phyloP scores from a whole-genome alignment of 2,797 vertebrate species.

The Danio choprae region DNA sequence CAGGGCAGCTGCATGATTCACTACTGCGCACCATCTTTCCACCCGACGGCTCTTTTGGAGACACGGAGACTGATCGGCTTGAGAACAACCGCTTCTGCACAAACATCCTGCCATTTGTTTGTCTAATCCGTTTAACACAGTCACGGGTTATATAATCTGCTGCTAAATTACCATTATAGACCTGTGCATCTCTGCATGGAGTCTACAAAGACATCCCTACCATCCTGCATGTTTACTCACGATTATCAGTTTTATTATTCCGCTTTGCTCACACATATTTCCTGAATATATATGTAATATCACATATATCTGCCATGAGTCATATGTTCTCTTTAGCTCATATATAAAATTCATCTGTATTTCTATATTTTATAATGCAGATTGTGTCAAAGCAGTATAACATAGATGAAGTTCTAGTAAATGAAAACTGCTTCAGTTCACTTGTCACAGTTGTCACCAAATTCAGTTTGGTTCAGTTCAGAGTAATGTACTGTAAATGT shows the following conservation, averaged over 20 bases:
- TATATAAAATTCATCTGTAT: no score
- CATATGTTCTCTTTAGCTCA: not conserved
- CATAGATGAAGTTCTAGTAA: no score
- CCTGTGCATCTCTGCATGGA: conserved; percentile 28
- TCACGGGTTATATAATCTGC: conserved; percentile 33
- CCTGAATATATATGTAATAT: no score
- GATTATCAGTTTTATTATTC: not conserved
- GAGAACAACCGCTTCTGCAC: conserved; percentile 15
- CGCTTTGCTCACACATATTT: not conserved
- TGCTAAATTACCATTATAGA: conserved; percentile 39
- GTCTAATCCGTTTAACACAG: conserved; percentile 44
- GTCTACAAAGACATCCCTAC: conserved; percentile 14
- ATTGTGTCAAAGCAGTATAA: no score
- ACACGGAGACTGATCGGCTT: conserved; percentile 16
- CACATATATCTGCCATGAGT: not conserved
- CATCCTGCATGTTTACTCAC: not conserved
- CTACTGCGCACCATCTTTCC: conserved; percentile 32
- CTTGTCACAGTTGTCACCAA: no score
- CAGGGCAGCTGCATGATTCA: conserved; percentile 31
- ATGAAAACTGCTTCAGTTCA: no score
- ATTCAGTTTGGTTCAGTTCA: no score
- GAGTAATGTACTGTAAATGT: no score
- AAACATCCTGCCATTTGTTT: conserved; percentile 26
- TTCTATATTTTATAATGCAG: no score
- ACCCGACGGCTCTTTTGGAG: conserved; percentile 58